Evolutionary conservation across 2,113 vertebrate genomes (phyloP), one percentile per base, ranked within the genome.

Genomic region (Thomomys bottae): DNA sequence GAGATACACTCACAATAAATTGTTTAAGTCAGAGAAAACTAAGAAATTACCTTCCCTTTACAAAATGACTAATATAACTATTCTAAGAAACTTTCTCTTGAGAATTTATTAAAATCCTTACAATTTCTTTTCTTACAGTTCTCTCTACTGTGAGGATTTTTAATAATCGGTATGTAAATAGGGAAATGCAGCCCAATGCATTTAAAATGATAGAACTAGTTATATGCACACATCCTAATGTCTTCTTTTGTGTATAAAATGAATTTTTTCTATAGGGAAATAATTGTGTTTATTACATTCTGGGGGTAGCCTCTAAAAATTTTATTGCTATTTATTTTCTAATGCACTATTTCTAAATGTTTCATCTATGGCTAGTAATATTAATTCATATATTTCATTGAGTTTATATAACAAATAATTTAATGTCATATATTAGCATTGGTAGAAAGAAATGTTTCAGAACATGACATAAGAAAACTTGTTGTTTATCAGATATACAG

Each of bases 81-180:
- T 57, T 59, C 23, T 34, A 45, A 66, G 14, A 54, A 71, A 83
- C 2, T 70, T 57, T 87, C 23, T 63, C 18, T 61, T 34, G 32
- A 79, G 4, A 87, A 87, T 84, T 59, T 93, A 15, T 80, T 84
- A 38, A 84, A 15, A 84, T 71, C 1, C 1, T 79, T 84, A 78
- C 4, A 38, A 57, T 49, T 40, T 78, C 3, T 77, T 94, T 80
- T 8, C n/a, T 1, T 10, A 6, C 23, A 73, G 2, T 84, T 64
- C 3, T 38, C 18, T 83, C n/a, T 54, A 9, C 54, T 73, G 2
- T 78, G 3, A 72, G 8, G 18, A 90, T 20, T 64, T 71, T 32
- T 26, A 77, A 24, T 20, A 54, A 83, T 68, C 4, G 17, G 0
- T 4, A 23, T 38, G 61, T 1, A 70, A 92, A 78, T 11, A 80